phyloP scores from a whole-genome alignment of 2,113 vertebrate genomes.

The Bolborhynchus lineola region DNA sequence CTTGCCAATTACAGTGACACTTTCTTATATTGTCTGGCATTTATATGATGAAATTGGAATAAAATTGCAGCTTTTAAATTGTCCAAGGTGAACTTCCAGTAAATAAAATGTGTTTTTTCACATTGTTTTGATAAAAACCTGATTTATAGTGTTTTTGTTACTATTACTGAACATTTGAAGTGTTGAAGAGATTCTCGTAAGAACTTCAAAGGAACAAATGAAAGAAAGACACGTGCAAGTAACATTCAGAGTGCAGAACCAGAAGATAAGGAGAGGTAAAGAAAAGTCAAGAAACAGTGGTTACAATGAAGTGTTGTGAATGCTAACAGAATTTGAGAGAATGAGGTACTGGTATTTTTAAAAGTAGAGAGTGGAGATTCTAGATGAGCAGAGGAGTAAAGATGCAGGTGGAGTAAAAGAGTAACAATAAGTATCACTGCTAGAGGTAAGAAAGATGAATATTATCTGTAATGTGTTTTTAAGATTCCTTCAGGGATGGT shows the following conservation, averaged over 20 bases:
- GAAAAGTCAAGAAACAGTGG: background rate
- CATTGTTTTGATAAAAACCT: slow-evolving; percentile 22
- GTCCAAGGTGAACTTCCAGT: background rate
- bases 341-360: background rate
- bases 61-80: background rate
- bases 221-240: background rate
- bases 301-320: background rate
- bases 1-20: background rate
- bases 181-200: background rate
- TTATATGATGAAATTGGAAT: slow-evolving; percentile 11
- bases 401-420: background rate
- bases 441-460: background rate
- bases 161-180: background rate
- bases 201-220: slow-evolving; percentile 1
- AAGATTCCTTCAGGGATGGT: background rate
- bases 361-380: background rate
- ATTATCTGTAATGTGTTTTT: background rate
- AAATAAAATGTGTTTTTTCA: background rate
- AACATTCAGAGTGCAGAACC: background rate
- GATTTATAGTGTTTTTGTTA: background rate
- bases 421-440: background rate
- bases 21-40: slow-evolving; percentile 2
- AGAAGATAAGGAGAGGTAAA: background rate
- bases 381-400: background rate
- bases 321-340: background rate